Evolutionary conservation across 64 coral and sea anemone species (phyloP), one percentile per base, ranked within the genome.

Genomic region (Montipora capricornis): DNA sequence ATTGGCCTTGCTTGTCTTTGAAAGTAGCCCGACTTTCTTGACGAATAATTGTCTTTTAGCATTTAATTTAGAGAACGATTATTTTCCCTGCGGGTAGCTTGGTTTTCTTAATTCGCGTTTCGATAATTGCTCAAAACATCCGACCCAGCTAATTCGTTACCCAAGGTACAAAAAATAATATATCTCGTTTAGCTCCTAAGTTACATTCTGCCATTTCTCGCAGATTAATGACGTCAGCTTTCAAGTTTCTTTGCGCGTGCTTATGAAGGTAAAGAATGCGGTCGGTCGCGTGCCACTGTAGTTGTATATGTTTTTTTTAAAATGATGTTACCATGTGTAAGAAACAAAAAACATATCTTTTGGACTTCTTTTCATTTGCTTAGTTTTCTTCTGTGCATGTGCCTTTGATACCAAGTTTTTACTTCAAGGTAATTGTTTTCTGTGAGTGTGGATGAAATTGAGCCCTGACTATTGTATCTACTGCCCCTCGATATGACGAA

Each of bases 61-160:
- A 86, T 86, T 86, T 86, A 70, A 86, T 86, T 86, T 46, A 71
- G 46, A n/a, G 61, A 86, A 73, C 45, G 82, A 71, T 86, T 70
- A 86, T 86, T 86, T 86, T 86, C 82, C 19, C 82, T 86, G 82
- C 82, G 82, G 82, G 82, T 73, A 71, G 8, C 62, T 73, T 17
- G 66, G 82, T 22, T 86, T 86, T 73, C 82, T 86, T 86, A 86
- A 86, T 86, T 86, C 66, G 66, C 8, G 46, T 86, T 50, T 71
- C 62, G 82, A 73, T 86, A 86, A 86, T 86, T 86, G 66, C 82
- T 47, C 82, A 86, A 86, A 86, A 86, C 82, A 73, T 73, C 82
- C 82, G 82, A 86, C 82, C 45, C 47, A n/a, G 64, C 82, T 86
- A 86, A 86, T 86, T 47, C 82, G 44, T 71, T 14, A 0, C 62